A percentile compares a stretch with the other conserved stretches of the same genome.
These are phyloP conservation scores for Semicossyphus pulcher DNA, from an alignment of 2,113 vertebrate species.

Conservation along the genomic window DNA sequence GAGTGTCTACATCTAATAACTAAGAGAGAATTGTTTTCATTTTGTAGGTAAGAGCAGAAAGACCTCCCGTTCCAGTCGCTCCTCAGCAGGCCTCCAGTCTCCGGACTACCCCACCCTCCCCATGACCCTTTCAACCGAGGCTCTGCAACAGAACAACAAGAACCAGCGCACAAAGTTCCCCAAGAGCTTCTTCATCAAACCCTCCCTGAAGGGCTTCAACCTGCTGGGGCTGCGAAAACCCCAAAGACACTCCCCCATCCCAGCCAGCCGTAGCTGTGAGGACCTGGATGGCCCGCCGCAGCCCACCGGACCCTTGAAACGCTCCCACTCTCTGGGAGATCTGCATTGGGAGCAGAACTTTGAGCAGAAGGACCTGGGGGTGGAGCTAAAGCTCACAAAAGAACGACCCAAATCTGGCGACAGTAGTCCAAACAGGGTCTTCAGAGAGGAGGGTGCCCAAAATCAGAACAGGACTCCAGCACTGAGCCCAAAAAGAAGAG, in stretches of 20 bases:
- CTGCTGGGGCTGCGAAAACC: slow-evolving; percentile 79
- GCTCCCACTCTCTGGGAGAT: slow-evolving; percentile 94
- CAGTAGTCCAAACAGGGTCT: slow-evolving; percentile 40
- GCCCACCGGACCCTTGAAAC: slow-evolving; percentile 82
- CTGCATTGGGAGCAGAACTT: slow-evolving; percentile 84
- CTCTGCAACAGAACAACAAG: slow-evolving; percentile 80
- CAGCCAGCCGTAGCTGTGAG: slow-evolving; percentile 91
- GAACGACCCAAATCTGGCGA: slow-evolving; percentile 48
- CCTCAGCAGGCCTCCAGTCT: slow-evolving; percentile 84
- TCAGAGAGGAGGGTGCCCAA: slow-evolving; percentile 13
- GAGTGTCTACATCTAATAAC: not conserved
- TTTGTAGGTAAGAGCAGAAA: slow-evolving; percentile 91
- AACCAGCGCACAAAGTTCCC: slow-evolving; percentile 78
- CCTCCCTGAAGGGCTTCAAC: slow-evolving; percentile 78
- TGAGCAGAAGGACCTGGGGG: slow-evolving; percentile 66
- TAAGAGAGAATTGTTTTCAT: slow-evolving; percentile 41
- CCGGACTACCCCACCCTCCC: slow-evolving; percentile 88
- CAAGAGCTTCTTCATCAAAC: slow-evolving; percentile 70
- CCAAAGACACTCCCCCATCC: slow-evolving; percentile 83
- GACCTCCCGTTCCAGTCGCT: slow-evolving; percentile 81
- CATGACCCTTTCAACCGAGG: slow-evolving; percentile 84
- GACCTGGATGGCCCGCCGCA: slow-evolving; percentile 84
- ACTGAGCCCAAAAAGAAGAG: slow-evolving; percentile 60
- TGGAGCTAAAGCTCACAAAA: slow-evolving; percentile 53
- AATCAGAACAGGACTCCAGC: slow-evolving; percentile 25